Conservation (phyloP, 1,140 invertebrate species). For the Drosophila pseudoananassae region DNA sequence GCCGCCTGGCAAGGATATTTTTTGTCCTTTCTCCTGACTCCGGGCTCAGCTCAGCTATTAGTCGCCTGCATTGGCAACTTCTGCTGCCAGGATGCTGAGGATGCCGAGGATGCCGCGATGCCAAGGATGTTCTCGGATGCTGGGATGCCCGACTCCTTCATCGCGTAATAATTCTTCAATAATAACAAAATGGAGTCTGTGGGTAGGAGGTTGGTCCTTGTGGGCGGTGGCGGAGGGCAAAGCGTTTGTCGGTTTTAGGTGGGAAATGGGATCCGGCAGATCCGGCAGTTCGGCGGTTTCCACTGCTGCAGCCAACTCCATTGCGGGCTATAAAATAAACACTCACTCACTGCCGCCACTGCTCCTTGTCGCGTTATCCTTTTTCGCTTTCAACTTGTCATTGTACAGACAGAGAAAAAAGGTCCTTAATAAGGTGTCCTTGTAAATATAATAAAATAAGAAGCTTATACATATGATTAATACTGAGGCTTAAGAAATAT, state of each 20-base stretch:
- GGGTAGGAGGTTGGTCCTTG: neutral
- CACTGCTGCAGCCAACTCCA: slow-evolving; percentile 56
- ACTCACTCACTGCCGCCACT: slow-evolving; percentile 70
- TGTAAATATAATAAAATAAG: too few species aligned
- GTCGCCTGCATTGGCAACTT: slow-evolving; percentile 68
- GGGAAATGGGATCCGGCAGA: slow-evolving; percentile 44
- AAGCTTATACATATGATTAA: neutral
- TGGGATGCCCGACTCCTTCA: slow-evolving; percentile 20
- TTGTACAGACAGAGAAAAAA: slow-evolving; percentile 15
- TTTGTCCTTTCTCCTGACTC: slow-evolving; percentile 21
- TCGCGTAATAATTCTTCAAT: slow-evolving; percentile 78
- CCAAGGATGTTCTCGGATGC: slow-evolving; percentile 5
- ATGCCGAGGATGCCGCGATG: neutral
- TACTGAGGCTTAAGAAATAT: too few species aligned
- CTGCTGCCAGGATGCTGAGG: slow-evolving; percentile 45
- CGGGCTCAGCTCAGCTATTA: slow-evolving; percentile 57
- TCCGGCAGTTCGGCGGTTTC: slow-evolving; percentile 21
- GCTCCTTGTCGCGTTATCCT: slow-evolving; percentile 52
- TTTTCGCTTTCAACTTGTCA: slow-evolving; percentile 22
- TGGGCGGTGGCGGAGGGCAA: slow-evolving; percentile 19
- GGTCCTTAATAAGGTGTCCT: neutral
- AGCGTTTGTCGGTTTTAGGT: slow-evolving; percentile 63
- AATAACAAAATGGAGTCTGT: slow-evolving; percentile 49
- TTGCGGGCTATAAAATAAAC: slow-evolving; percentile 78
- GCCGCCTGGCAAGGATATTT: slow-evolving; percentile 46